Percentiles rank a stretch among this genome's conserved stretches.
Evolutionary conservation across 92 coral and sea anemone species (phyloP).

Genomic region (Actinostola sp.): DNA sequence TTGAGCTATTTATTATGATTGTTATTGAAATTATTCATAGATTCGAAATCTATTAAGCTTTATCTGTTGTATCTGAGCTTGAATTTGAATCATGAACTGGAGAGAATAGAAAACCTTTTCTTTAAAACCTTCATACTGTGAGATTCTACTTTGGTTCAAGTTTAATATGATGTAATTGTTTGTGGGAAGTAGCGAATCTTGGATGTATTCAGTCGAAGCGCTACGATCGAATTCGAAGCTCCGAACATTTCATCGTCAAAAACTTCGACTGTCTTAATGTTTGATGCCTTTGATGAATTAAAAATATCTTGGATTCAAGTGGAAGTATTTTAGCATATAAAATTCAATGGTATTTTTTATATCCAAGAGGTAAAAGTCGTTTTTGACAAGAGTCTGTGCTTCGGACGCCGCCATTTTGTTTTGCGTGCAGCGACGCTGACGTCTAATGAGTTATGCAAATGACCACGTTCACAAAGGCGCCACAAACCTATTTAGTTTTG

Average conservation of each 20-base stretch:
- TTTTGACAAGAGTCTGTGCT: background rate
- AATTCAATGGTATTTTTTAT: background rate
- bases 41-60: background rate
- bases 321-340: background rate
- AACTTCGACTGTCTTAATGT: background rate
- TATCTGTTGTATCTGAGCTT: background rate
- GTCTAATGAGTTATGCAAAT: background rate
- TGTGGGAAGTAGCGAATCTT: background rate
- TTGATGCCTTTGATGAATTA: background rate
- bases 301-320: background rate
- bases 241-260: background rate
- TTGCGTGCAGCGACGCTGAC: background rate
- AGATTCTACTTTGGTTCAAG: no score
- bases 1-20: background rate
- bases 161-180: no score
- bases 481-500: no score
- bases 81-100: background rate
- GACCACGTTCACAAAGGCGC: no score
- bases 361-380: background rate
- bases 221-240: background rate
- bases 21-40: background rate
- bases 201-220: background rate
- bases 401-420: constrained; percentile 11
- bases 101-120: no score
- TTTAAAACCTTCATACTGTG: no score